Evolutionary conservation across 1,140 invertebrate genomes (phyloP).

Genomic region (Sesamia nonagrioides): DNA sequence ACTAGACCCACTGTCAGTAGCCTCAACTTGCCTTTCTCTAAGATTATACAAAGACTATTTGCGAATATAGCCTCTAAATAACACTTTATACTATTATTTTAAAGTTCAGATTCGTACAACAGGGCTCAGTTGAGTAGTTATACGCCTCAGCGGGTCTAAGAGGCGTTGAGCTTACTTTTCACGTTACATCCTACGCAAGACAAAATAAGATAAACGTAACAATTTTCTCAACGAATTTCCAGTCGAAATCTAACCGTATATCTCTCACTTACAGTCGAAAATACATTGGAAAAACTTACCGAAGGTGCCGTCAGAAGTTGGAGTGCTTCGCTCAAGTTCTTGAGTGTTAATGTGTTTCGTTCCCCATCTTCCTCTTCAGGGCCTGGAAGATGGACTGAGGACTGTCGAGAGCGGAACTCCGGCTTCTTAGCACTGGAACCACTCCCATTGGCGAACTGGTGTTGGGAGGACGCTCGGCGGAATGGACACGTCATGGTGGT

Average conservation of each 20-base stretch:
- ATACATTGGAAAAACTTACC: conserved; percentile 69
- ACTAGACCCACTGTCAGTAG: not conserved
- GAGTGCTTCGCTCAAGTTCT: conserved; percentile 88
- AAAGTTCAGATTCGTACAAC: not conserved
- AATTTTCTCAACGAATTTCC: not conserved
- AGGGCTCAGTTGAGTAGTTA: not conserved
- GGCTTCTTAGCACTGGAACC: conserved; percentile 72
- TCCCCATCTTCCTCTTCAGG: conserved; percentile 82
- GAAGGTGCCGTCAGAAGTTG: conserved; percentile 88
- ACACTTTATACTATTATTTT: not conserved
- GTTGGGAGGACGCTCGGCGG: conserved; percentile 83
- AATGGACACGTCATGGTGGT: conserved; percentile 84
- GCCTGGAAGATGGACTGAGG: conserved; percentile 80
- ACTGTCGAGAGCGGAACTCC: conserved; percentile 82
- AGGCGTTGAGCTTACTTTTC: conserved; percentile 31
- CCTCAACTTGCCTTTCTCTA: conserved; percentile 1
- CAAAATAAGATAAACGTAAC: conserved; percentile 17
- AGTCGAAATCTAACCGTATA: not conserved
- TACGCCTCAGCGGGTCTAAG: not conserved
- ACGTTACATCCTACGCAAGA: conserved; percentile 8
- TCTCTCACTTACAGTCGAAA: not conserved
- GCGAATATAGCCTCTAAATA: not conserved
- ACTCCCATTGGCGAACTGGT: conserved; percentile 84
- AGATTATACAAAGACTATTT: conserved; percentile 20
- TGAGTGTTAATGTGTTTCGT: conserved; percentile 83